These are phyloP conservation scores for Nemapogon koenigi DNA, from an alignment of 2,888 invertebrate species.

Conservation along the genomic window DNA sequence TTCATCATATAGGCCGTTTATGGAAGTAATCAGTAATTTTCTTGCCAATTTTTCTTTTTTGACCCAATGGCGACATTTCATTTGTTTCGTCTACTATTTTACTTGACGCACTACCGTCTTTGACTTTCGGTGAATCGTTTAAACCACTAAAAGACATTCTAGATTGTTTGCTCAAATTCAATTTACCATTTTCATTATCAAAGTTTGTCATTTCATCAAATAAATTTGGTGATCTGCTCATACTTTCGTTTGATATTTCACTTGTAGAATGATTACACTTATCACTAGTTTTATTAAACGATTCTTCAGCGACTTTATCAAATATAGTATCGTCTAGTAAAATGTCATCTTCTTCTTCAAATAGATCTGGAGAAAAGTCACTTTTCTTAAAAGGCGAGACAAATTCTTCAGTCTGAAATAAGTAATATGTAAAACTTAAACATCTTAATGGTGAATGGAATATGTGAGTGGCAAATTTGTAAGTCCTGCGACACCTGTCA, in stretches of 20 bases:
- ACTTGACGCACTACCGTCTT: neutral
- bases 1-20: slow-evolving; percentile 25
- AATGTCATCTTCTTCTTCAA: slow-evolving; percentile 1
- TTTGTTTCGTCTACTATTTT: neutral
- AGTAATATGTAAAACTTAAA: neutral
- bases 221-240: slow-evolving; percentile 19
- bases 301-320: slow-evolving; percentile 25
- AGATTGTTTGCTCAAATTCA: slow-evolving; percentile 23
- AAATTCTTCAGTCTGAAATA: slow-evolving; percentile 1
- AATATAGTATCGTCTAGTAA: slow-evolving; percentile 17
- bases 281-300: too few relatives aligned
- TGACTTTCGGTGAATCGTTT: neutral
- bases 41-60: slow-evolving; percentile 32
- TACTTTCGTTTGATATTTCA: too few relatives aligned
- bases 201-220: slow-evolving; percentile 34
- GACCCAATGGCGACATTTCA: too few relatives aligned
- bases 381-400: neutral
- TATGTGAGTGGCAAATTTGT: too few relatives aligned
- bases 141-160: neutral
- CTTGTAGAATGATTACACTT: too few relatives aligned
- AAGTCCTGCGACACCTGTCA: too few relatives aligned
- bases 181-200: slow-evolving; percentile 28
- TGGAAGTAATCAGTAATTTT: slow-evolving; percentile 54
- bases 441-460: neutral
- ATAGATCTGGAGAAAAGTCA: slow-evolving; percentile 7